Base-by-base conservation (phyloP, 2,113 vertebrate species). In the Phoenicopterus ruber region DNA sequence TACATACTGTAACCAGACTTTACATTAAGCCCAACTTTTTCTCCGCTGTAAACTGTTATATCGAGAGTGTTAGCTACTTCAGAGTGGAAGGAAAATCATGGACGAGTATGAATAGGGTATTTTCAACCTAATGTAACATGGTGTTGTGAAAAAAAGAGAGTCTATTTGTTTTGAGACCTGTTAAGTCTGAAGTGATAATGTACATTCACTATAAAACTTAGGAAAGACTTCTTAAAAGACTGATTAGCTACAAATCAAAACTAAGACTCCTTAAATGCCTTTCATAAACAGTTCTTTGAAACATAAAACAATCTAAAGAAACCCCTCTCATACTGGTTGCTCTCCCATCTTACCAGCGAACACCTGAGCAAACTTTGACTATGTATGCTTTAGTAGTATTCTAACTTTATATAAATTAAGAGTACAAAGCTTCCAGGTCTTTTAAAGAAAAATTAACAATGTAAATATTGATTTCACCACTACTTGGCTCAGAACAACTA, bases 71-170 rank as follows among this genome's bases (percentile, higher is more conserved):
- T 32, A 59, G 73, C 82, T 57, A 36, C 55, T 40, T 11, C 8
- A 22, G 19, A 46, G 26, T 2, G 9, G 49, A n/a, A 63, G n/a
- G 17, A 52, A 55, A 52, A 65, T 10, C 73, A 72, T 7, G 9
- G n/a, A 17, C 0, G 0, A 72, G 18, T 1, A 88, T 0, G 2
- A 82, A 36, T 1, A 76, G 18, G 40, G 5, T 62, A 62, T 44
- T 82, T 59, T n/a, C 73, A 74, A 59, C 40, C 29, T 77, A 10
- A 76, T 5, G 8, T 24, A 90, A 79, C 29, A 5, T 0, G 13
- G 59, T 11, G 9, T 0, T 47, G 4, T 13, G 25, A 69, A 63
- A 47, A 59, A 44, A 57, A 61, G 52, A 59, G 42, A 21, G 14
- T 17, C 42, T 2, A 10, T 26, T 40, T 40, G 22, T n/a, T 88